Percentiles rank a stretch among this genome's conserved stretches.
These are phyloP conservation scores for Drosophila antonietae DNA, from an alignment of 2,888 invertebrate species.

Conservation along the genomic window DNA sequence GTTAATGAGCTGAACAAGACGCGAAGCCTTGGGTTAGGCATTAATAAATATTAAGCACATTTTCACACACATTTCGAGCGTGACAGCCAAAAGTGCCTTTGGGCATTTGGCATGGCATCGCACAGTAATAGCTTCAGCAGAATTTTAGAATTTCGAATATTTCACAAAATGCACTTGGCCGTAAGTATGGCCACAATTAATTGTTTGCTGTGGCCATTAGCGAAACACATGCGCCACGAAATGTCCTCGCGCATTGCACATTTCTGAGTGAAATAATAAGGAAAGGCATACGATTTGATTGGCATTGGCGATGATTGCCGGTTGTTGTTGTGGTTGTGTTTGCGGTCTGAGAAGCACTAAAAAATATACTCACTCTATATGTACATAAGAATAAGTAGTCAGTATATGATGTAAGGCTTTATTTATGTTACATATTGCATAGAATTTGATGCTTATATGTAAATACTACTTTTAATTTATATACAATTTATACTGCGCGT, in stretches of 20 bases:
- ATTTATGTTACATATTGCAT: not conserved
- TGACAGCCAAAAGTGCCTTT: slow-evolving; percentile 42
- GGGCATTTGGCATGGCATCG: slow-evolving; percentile 26
- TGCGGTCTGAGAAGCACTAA: slow-evolving; percentile 5
- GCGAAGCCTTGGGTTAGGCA: slow-evolving; percentile 16
- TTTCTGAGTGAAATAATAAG: not conserved
- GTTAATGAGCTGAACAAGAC: slow-evolving; percentile 38
- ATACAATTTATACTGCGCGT: not conserved
- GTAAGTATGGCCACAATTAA: slow-evolving; percentile 52
- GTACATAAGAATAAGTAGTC: not conserved
- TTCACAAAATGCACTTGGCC: slow-evolving; percentile 33
- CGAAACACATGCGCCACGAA: slow-evolving; percentile 29
- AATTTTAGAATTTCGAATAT: slow-evolving; percentile 21
- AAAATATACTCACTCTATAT: not conserved
- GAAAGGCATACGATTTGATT: slow-evolving; percentile 15
- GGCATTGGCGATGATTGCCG: slow-evolving; percentile 7
- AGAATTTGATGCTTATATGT: not conserved
- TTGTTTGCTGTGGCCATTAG: slow-evolving; percentile 47
- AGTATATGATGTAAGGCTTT: too few species aligned
- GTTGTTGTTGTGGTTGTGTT: slow-evolving; percentile 11
- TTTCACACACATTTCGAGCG: slow-evolving; percentile 43
- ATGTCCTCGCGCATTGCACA: slow-evolving; percentile 13
- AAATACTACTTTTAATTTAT: not conserved
- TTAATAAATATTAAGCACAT: slow-evolving; percentile 27
- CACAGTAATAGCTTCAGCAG: slow-evolving; percentile 27